phyloP scores from a whole-genome alignment of 2,797 vertebrate genomes.

The Sebastes jordani region DNA sequence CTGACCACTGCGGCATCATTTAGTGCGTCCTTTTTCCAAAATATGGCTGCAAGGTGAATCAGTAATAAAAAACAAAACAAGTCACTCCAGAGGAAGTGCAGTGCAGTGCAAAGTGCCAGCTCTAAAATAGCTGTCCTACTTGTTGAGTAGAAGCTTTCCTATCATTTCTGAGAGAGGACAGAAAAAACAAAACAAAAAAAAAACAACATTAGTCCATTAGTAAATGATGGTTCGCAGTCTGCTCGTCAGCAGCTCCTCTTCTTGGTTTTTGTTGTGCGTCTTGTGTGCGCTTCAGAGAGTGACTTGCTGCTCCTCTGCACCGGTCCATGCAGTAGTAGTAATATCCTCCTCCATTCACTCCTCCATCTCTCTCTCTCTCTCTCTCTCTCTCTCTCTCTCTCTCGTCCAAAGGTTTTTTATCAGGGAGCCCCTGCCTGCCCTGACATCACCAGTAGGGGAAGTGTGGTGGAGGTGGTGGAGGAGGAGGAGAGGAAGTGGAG shows the following conservation, averaged over 20 bases:
- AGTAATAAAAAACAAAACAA: not conserved
- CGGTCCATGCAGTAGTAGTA: constrained; percentile 71
- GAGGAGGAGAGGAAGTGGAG: not conserved
- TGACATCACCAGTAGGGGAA: constrained; percentile 80
- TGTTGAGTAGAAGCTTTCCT: constrained; percentile 31
- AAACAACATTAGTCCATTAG: constrained; percentile 29
- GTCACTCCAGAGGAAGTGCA: constrained; percentile 36
- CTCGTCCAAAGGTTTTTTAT: constrained; percentile 70
- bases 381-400: constrained; percentile 14
- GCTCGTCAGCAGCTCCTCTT: constrained; percentile 59
- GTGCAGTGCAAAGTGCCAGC: constrained; percentile 49
- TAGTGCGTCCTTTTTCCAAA: constrained; percentile 59
- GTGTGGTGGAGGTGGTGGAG: constrained; percentile 34
- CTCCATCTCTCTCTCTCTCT: constrained; percentile 49
- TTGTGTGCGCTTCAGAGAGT: constrained; percentile 57
- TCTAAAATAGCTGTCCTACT: constrained; percentile 28
- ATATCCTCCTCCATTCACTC: constrained; percentile 72
- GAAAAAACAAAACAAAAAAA: not conserved
- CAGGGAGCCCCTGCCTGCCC: constrained; percentile 72
- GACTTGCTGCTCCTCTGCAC: constrained; percentile 70
- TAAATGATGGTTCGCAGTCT: constrained; percentile 41
- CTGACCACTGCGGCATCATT: constrained; percentile 65
- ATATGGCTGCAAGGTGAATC: constrained; percentile 63
- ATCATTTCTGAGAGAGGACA: constrained; percentile 17
- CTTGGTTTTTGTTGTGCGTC: constrained; percentile 57